Base-by-base conservation (phyloP, 2,113 vertebrate genomes). In the Psittacara wagleri region DNA sequence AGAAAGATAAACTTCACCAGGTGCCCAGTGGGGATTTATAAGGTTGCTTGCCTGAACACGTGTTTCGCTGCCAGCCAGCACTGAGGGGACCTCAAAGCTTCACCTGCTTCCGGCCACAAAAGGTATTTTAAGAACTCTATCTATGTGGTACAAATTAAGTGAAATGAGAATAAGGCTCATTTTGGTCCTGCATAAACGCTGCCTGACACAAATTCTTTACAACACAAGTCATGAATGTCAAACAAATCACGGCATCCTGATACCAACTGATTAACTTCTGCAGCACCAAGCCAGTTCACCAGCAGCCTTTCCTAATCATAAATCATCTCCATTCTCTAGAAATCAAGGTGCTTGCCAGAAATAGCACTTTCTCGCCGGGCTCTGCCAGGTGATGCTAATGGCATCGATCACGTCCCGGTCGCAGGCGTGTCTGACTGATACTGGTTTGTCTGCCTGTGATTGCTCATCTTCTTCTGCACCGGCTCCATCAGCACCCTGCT, bases 281-380 rank as follows among this genome's bases (percentile, higher is more conserved):
- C 63, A 29, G 15, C 87, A 31, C 49, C 3, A 0, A 76, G 82
- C 48, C 78, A 39, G 39, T 11, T 70, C 92, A n/a, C 57, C 68
- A 43, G 84, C 77, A 89, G 64, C 78, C 59, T 52, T 2, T 27
- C 22, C 83, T 88, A 8, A 77, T 62, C 68, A 83, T 3, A 66
- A 92, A 78, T 88, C 92, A 88, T 31, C 86, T 70, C 75, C 73
- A 75, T 90, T 68, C 95, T 74, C 70, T 5, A 57, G 31, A 90
- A 91, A 90, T 67, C 94, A 69, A 49, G 70, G 76, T 43, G 43
- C 55, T 83, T 92, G 84, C 79, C 92, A 94, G 72, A 73, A 96
- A 83, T 66, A 95, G 86, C 85, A 1, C 52, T 17, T 24, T 28
- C 25, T 68, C 39, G 29, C 18, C 0, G 37, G 66, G 83, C 55